Evolutionary conservation across 2,113 vertebrate species (phyloP).

Genomic region (Lonchura striata): DNA sequence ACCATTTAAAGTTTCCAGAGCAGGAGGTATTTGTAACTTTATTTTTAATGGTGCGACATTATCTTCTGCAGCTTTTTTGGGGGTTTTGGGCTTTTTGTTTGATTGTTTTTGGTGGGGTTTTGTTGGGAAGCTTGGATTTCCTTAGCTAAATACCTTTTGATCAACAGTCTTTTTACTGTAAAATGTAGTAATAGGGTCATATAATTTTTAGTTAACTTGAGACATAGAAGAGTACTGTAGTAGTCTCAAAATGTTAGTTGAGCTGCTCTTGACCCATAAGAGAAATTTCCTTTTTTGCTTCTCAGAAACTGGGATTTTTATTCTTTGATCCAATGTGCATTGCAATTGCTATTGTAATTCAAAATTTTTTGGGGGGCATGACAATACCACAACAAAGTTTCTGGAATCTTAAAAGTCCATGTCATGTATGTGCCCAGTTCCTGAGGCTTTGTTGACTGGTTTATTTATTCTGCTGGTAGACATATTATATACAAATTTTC

Average conservation of each 20-base stretch:
- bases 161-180: neutral
- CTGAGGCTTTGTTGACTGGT: neutral
- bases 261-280: neutral
- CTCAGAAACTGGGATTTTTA: neutral
- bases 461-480: neutral
- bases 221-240: neutral
- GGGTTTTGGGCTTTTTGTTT: no score
- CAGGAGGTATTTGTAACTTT: neutral
- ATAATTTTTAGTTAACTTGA: neutral
- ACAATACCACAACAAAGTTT: neutral
- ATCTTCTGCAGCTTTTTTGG: neutral
- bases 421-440: neutral
- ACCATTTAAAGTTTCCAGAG: neutral
- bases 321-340: neutral
- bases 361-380: neutral
- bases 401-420: neutral
- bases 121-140: neutral
- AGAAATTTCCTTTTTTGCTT: neutral
- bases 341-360: neutral
- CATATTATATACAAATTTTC: neutral
- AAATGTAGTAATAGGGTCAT: neutral
- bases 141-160: neutral
- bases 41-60: neutral
- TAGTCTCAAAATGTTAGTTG: neutral
- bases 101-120: neutral